Evolutionary conservation across 2,113 vertebrate genomes (phyloP).

Genomic region (Nannospalax galili): DNA sequence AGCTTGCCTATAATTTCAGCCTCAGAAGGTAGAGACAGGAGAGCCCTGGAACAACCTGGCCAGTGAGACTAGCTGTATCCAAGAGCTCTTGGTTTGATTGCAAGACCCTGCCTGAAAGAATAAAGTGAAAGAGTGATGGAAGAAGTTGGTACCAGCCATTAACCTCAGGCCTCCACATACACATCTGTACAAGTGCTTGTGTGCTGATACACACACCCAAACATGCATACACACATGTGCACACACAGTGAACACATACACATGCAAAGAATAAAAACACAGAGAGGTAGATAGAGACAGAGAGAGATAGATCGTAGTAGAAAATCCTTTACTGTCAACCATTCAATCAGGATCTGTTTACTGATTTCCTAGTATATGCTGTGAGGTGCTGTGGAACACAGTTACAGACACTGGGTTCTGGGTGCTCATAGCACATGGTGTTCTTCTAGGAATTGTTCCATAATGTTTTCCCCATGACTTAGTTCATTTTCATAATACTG

Average conservation of each 20-base stretch:
- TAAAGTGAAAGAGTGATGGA: background rate
- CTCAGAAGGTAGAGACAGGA: background rate
- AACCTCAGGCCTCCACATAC: too few species aligned
- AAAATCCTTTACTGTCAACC: background rate
- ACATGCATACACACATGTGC: background rate
- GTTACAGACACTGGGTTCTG: background rate
- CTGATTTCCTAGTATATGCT: background rate
- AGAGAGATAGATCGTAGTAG: background rate
- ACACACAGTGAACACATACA: background rate
- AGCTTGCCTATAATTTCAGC: background rate
- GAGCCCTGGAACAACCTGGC: too few species aligned
- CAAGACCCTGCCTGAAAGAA: background rate
- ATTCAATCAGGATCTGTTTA: background rate
- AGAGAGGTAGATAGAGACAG: accelerated
- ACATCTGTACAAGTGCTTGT: background rate
- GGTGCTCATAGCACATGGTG: background rate
- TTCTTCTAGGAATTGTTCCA: background rate
- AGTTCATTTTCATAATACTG: background rate
- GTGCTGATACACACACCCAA: background rate
- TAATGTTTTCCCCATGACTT: background rate
- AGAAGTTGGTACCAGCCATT: too few species aligned
- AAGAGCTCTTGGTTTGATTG: background rate
- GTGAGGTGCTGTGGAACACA: background rate
- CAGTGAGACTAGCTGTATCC: background rate
- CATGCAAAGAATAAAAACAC: background rate